Base-by-base conservation (phyloP, 2,888 invertebrate genomes). In the Bursaphelenchus okinawaensis region DNA sequence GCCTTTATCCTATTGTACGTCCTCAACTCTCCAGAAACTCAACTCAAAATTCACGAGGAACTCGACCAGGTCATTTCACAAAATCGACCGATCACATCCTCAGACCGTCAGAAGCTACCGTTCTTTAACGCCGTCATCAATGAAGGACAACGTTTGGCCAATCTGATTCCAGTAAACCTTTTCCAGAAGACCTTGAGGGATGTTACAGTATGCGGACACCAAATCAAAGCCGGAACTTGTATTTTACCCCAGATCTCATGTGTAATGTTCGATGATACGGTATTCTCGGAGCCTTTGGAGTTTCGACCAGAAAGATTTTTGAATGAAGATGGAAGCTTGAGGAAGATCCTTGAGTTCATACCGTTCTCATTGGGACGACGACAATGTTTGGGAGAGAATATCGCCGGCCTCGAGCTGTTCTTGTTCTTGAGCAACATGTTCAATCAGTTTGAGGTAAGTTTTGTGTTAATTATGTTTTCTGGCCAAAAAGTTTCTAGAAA, bases 251-350 rank as follows among this genome's bases (percentile, higher is more conserved):
- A 56, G 6, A 56, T 56, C 24, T 56, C 57, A 16, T 56, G 57
- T 19, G 57, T 56, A 23, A 23, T 56, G 27, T 56, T 56, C 19
- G 57, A 56, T 19, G 28, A 56, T 23, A 56, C n/a, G 57, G 57
- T 54, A n/a, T 40, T 52, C 20, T 20, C 52, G n/a, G 24, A 52
- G n/a, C 52, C 52, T 20, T 23, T 22, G n/a, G 52, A 20, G 2
- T 52, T 52, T 20, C 9, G 20, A 22, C 52, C 52, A 20, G 4
- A 52, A 3, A 16, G 52, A 22, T 52, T 52, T 52, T 23, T 52
- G 52, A 4, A 1, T 20, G 52, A 52, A 23, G 24, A 23, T 19
- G 52, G 52, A 1, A 12, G n/a, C 4, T 4, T 52, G 52, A 52
- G 20, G 20, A 16, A 19, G 3, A 19, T 52, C 22, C n/a, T 22